phyloP scores from a whole-genome alignment of 2,797 vertebrate genomes.

The Cyprinodon diabolis region DNA sequence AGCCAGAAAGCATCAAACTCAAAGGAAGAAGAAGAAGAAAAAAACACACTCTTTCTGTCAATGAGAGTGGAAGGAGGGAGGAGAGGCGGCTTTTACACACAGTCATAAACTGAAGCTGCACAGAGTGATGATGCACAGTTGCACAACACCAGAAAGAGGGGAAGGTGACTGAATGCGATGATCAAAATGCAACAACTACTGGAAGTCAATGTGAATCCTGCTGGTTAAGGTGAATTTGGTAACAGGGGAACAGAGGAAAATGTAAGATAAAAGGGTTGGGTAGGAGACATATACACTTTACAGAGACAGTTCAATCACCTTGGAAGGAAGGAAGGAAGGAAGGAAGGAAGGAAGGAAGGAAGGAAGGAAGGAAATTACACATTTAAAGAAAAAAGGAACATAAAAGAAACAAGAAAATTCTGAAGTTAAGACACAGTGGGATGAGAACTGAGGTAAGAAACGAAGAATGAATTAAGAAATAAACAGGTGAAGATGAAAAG shows the following conservation, averaged over 20 bases:
- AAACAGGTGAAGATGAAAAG: too few relatives aligned
- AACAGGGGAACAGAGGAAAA: too few relatives aligned
- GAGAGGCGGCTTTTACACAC: constrained; percentile 6
- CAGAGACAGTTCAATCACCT: too few relatives aligned
- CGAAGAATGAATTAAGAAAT: too few relatives aligned
- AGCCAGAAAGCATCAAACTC: constrained; percentile 14
- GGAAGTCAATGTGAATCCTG: neutral
- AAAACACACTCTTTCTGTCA: constrained; percentile 42
- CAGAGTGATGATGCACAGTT: constrained; percentile 4
- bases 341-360: neutral
- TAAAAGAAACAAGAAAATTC: too few relatives aligned
- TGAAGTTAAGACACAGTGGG: too few relatives aligned
- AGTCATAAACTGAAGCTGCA: neutral
- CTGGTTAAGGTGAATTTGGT: neutral
- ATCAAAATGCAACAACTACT: neutral
- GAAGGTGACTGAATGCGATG: neutral
- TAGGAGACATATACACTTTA: too few relatives aligned
- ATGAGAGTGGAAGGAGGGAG: constrained; percentile 39
- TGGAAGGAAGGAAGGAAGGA: neutral
- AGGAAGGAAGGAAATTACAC: neutral
- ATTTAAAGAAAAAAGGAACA: too few relatives aligned
- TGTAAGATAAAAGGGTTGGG: too few relatives aligned
- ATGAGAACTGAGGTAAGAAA: too few relatives aligned
- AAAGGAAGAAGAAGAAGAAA: neutral
- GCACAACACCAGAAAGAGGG: neutral